Base-by-base conservation (phyloP, 2,797 vertebrate species). In the Peromyscus melanophrys region DNA sequence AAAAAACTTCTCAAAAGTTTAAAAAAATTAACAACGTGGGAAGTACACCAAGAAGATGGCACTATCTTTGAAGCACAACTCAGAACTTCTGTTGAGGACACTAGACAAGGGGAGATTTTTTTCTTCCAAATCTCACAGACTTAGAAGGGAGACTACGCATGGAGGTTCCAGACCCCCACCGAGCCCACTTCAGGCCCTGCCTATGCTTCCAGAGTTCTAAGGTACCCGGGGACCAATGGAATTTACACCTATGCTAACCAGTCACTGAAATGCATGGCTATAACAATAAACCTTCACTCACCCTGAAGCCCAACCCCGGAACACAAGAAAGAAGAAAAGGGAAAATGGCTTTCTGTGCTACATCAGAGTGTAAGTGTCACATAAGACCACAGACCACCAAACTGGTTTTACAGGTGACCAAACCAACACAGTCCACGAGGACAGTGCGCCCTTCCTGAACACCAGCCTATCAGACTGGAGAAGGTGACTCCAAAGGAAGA, bases 31-130 rank as follows among this genome's bases (percentile, higher is more conserved):
- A 46, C 78, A 77, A 67, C 75, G 63, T 80, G 55, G 90, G 84
- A 97, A 91, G 73, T 46, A 96, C 55, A 93, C 84, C 83, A 69
- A 96, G 95, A 94, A 96, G 96, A 96, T 93, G 89, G 80, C 57
- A 89, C 80, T 80, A 87, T 91, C 89, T 92, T 55, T 89, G 86
- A 97, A 96, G 96, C 90, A 96, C 95, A 78, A 91, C 80, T 95
- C 43, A 94, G 80, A 95, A 95, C 91, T 95, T 89, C 63, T 94
- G 82, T 78, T 85, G 13, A 4, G 94, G 67, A 95, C 85, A 96
- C 78, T 69, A 63, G 90, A 90, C 78, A 27, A 81, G 57, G 71
- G 94, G 77, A 80, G 81, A 93, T 77, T 40, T 49, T 9, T 94
- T 73, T 77, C 59, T 77, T 77, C 65, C 1, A 31, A 95, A 59